A percentile compares a stretch with the other conserved stretches of the same genome.
phyloP scores from a whole-genome alignment of 2,113 vertebrate species.

The Chiloscyllium plagiosum region DNA sequence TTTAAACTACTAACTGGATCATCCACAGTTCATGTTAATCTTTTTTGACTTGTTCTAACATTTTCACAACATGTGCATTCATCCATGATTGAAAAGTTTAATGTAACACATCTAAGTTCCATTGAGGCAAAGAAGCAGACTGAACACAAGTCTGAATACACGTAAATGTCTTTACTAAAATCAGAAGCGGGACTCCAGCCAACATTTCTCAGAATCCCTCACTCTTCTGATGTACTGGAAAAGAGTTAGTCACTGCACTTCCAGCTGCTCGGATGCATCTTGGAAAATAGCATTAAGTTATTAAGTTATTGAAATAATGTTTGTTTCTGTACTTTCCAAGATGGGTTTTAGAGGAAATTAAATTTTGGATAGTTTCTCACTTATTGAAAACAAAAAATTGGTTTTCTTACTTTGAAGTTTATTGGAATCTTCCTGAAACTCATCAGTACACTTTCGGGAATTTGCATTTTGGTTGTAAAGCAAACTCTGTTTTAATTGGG shows the following conservation, averaged over 20 bases:
- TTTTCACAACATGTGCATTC: background rate
- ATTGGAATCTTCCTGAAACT: background rate
- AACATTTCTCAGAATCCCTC: background rate
- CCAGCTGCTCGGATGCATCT: background rate
- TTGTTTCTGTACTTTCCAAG: background rate
- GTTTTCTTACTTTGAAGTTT: background rate
- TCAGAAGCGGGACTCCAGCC: background rate
- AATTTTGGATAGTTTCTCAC: background rate
- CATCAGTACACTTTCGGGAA: background rate
- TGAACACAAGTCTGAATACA: background rate
- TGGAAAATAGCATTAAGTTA: background rate
- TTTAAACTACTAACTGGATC: background rate
- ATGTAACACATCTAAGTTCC: background rate
- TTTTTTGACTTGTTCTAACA: background rate
- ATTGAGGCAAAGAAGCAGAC: background rate
- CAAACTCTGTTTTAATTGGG: too few relatives aligned
- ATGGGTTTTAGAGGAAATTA: background rate
- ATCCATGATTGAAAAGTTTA: background rate
- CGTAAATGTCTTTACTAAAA: background rate
- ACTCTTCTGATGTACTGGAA: background rate
- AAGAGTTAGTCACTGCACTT: background rate
- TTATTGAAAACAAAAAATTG: background rate
- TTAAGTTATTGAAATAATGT: background rate
- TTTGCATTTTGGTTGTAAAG: background rate
- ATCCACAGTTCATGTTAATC: background rate